Percentiles rank a stretch among this genome's conserved stretches.
Evolutionary conservation across 2,888 invertebrate species (phyloP).

Genomic region (Rapana venosa): DNA sequence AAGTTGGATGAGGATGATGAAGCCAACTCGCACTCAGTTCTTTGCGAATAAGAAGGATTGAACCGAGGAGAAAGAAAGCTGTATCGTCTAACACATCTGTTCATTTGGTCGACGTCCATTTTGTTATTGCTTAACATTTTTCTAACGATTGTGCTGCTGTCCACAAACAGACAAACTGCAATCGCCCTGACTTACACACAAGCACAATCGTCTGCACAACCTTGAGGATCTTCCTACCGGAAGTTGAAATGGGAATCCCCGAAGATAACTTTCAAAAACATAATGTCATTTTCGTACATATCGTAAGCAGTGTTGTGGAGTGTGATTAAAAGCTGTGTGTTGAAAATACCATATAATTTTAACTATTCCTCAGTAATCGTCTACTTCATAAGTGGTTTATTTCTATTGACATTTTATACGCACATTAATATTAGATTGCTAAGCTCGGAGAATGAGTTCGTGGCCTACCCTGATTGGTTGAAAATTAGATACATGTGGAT

Average conservation of each 20-base stretch:
- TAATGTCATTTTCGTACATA: background rate
- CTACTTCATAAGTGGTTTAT: background rate
- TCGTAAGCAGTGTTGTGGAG: background rate
- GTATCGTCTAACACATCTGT: constrained; percentile 23
- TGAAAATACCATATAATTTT: no score
- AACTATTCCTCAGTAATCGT: no score
- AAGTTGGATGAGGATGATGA: background rate
- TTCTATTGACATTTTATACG: background rate
- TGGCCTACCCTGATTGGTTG: constrained; percentile 40
- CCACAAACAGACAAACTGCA: background rate
- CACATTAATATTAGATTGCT: background rate
- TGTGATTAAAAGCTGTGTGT: background rate
- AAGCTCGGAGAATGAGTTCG: constrained; percentile 37
- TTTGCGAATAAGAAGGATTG: background rate
- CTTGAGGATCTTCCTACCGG: constrained; percentile 20
- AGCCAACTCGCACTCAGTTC: constrained; percentile 29
- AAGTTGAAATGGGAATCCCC: constrained; percentile 1
- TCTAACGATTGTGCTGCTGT: background rate
- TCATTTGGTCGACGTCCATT: constrained; percentile 14
- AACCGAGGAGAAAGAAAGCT: constrained; percentile 34
- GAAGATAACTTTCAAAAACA: background rate
- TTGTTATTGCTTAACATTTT: constrained; percentile 12
- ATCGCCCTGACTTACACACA: background rate
- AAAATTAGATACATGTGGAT: constrained; percentile 23
- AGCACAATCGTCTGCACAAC: background rate